Evolutionary conservation across 1,140 invertebrate species (phyloP).

Genomic region (Plectrocnemia conspersa): DNA sequence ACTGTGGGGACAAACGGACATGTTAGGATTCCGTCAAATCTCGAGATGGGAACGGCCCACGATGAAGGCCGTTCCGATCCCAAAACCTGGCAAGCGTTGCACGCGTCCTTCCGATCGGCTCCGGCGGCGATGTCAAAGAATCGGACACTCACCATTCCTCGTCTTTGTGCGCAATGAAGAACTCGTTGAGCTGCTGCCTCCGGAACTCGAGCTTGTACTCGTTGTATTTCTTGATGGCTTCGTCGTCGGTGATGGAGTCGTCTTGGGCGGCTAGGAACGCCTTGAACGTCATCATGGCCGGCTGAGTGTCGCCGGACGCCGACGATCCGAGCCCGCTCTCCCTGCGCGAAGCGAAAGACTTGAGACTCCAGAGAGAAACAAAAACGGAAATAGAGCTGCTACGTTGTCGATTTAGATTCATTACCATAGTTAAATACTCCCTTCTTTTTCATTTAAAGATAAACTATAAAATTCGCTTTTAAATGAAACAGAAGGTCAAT

Average conservation of each 20-base stretch:
- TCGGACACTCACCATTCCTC: conserved; percentile 90
- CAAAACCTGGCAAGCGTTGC: background rate
- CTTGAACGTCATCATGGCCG: conserved; percentile 96
- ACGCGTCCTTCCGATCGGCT: background rate
- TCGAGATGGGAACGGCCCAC: conserved; percentile 32
- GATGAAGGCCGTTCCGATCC: background rate
- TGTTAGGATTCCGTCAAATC: conserved; percentile 28
- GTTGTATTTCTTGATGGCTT: conserved; percentile 95
- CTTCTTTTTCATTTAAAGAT: too few relatives aligned
- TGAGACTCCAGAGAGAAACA: too few relatives aligned
- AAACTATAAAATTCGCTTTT: too few relatives aligned
- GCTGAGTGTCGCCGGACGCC: conserved; percentile 65
- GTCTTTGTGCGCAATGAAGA: conserved; percentile 98
- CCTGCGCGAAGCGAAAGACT: conserved; percentile 40
- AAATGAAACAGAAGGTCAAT: too few relatives aligned
- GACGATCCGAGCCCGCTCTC: conserved; percentile 45
- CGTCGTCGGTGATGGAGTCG: conserved; percentile 95
- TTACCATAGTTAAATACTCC: too few relatives aligned
- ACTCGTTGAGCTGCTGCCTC: conserved; percentile 94
- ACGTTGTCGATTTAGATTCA: too few relatives aligned
- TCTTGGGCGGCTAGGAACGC: conserved; percentile 94
- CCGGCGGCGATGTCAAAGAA: conserved; percentile 6
- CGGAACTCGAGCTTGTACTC: conserved; percentile 98
- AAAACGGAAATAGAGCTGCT: too few relatives aligned
- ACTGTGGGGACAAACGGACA: conserved; percentile 52